Evolutionary conservation across 2,797 vertebrate genomes (phyloP), one percentile per base, ranked within the genome.

Genomic region (Hirundo rustica): DNA sequence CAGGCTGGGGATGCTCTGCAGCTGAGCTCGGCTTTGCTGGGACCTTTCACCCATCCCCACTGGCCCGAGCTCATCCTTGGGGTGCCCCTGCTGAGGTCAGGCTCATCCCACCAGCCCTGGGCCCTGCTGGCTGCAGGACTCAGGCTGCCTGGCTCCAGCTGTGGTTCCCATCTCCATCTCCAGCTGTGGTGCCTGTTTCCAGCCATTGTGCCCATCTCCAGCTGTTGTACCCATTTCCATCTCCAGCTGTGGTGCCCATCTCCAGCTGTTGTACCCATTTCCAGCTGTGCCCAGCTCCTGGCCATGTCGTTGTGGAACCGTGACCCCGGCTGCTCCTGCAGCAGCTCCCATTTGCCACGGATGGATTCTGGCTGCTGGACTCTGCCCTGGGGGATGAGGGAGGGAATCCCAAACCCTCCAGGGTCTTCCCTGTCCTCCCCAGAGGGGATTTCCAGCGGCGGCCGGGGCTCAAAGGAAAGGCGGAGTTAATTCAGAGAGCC

Each of bases 401-500:
- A 83, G 76, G 65, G 76, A 71, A 72, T 86, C 73, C 50, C 58
- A 40, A 54, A 32, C 1, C 55, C 64, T 6, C 8, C 61, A 51
- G 53, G 53, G 7, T 58, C 54, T 13, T 30, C 60, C 93, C 74
- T 17, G 48, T 17, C 60, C 80, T 54, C 3, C 1, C 47, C 23
- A 4, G 40, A 42, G 51, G 17, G 65, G 25, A 21, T 85, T 91
- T 78, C 89, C 81, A 78, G 72, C 51, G 10, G 0, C 50, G 61
- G 88, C 86, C 71, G 6, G 68, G 50, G 85, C 92, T 96, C 44
- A 38, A 83, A 84, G 92, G 94, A 85, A 96, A 51, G 1, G 53
- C 42, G 16, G 87, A 76, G 88, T 91, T 92, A 42, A 96, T 93
- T 89, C 95, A 47, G 72, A 68, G 74, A 48, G 79, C 65, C 90